These are phyloP conservation scores for Ptilonorhynchus violaceus DNA, from an alignment of 2,113 vertebrate genomes.

Conservation along the genomic window DNA sequence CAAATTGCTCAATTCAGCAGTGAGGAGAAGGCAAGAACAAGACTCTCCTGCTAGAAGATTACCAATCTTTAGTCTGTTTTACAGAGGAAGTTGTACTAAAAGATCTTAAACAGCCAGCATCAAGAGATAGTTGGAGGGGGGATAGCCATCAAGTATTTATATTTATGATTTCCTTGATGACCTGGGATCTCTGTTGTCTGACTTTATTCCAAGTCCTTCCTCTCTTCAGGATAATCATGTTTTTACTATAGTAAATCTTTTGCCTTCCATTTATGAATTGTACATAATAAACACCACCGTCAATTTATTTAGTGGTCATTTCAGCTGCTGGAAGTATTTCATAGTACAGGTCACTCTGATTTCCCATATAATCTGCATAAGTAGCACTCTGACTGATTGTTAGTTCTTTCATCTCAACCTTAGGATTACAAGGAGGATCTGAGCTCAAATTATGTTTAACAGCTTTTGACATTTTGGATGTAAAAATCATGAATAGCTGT, in stretches of 20 bases:
- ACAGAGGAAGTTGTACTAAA: background rate
- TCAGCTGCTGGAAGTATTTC: background rate
- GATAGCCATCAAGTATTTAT: background rate
- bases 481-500: constrained; percentile 9
- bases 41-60: background rate
- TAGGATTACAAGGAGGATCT: background rate
- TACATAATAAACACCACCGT: background rate
- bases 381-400: background rate
- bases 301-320: constrained; percentile 17
- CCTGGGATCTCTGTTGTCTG: background rate
- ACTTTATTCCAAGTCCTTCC: background rate
- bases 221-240: background rate
- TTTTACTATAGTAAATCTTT: background rate
- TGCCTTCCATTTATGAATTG: background rate
- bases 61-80: background rate
- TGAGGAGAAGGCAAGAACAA: background rate
- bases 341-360: background rate
- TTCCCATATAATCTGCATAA: background rate
- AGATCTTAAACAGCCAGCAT: background rate
- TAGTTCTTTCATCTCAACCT: constrained; percentile 32
- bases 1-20: background rate
- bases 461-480: constrained; percentile 31
- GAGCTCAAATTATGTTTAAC: constrained; percentile 32
- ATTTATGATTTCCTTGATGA: background rate
- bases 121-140: background rate